Evolutionary conservation across 2,797 vertebrate species (phyloP), one percentile per base, ranked within the genome.

Genomic region (Chiloscyllium punctatum): DNA sequence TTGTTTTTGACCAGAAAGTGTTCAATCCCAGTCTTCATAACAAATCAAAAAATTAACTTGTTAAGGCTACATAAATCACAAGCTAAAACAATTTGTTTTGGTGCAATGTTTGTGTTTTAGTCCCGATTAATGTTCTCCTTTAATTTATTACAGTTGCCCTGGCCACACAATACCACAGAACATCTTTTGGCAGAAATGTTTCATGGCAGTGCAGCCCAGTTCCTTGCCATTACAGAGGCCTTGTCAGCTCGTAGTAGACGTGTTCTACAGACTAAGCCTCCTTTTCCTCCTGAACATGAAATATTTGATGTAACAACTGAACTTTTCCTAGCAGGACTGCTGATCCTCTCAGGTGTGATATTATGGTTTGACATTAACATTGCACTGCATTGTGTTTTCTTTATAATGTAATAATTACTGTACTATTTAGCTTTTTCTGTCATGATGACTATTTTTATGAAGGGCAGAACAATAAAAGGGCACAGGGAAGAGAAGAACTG

Each of bases 171-270:
- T 0, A 0, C 96, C 95, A 98, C 99, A 0, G 98, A 99, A 96
- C 97, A 96, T 33, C 96, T 98, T 48, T 96, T 99, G 95, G 97
- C 97, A 86, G 97, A 98, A 96, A 97, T 99, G 97, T 99, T 99
- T 96, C 98, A 98, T 30, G 97, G 98, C 96, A 97, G 97, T 0
- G 97, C 99, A 3, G 97, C 98, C 62, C 98, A 98, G 86, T 99
- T 99, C 96, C 97, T 99, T 96, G 98, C 98, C 51, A 97, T 99
- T 96, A 96, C 98, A 96, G 99, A 99, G 97, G 98, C 98, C 9
- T 97, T 99, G 51, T 98, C 98, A 96, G 98, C 99, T 96, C 97
- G 97, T 18, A 97, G 96, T 21, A 97, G 97, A 94, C 96, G 95
- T 11, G 97, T 97, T 0, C 96, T 99, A 79, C 96, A 97, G 84